These are phyloP conservation scores for Podabrus alpinus DNA, from an alignment of 2,888 invertebrate genomes.

Conservation along the genomic window DNA sequence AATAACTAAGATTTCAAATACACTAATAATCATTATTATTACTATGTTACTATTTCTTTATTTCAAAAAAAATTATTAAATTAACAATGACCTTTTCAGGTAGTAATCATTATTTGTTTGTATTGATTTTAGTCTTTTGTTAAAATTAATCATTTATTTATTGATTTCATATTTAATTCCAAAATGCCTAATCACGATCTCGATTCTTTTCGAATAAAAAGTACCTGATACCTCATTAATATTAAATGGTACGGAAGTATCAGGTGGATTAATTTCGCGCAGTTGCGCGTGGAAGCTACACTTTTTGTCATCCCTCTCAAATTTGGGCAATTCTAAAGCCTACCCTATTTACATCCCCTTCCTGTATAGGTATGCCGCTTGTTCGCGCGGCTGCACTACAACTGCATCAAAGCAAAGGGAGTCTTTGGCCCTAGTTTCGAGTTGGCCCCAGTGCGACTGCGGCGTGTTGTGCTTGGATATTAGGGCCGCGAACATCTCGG, in stretches of 20 bases:
- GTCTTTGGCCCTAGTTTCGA: slow-evolving; percentile 13
- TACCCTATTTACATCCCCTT: background rate
- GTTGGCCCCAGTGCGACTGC: slow-evolving; percentile 18
- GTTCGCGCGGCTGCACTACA: slow-evolving; percentile 20
- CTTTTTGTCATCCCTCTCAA: background rate
- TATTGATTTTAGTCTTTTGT: background rate
- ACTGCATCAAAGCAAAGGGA: slow-evolving; percentile 22
- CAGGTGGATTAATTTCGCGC: background rate
- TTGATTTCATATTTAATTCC: background rate
- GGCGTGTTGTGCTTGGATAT: slow-evolving; percentile 20
- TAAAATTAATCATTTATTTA: background rate
- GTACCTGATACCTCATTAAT: background rate
- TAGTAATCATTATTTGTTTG: background rate
- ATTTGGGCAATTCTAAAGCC: background rate
- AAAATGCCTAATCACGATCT: background rate
- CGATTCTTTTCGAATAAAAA: background rate
- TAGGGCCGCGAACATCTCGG: slow-evolving; percentile 17
- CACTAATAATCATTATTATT: background rate
- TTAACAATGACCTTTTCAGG: too few species aligned
- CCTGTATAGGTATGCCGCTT: background rate
- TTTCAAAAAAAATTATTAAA: too few species aligned
- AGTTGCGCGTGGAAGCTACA: background rate
- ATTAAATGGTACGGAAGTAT: background rate
- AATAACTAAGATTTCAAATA: background rate
- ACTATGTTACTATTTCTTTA: too few species aligned